Evolutionary conservation across 2,797 vertebrate genomes (phyloP), one percentile per base, ranked within the genome.

Genomic region (Neosilurus mollespiculum): DNA sequence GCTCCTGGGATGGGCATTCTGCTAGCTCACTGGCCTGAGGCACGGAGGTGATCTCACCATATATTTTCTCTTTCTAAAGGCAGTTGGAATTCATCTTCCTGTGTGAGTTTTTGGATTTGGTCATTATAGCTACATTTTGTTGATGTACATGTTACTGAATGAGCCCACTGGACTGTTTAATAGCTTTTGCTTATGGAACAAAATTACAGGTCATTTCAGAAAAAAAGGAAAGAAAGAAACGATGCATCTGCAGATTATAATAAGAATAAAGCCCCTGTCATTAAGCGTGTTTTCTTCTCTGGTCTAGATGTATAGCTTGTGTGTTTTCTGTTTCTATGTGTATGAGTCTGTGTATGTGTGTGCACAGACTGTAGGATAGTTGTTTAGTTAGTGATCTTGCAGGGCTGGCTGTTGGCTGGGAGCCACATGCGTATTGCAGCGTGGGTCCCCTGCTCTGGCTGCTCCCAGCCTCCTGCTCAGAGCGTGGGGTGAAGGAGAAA

Each of bases 401-500:
- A 89, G 86, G 94, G 96, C 95, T 95, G 93, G 95, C 95, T 95
- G 95, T 89, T 97, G 96, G 97, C 97, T 95, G 93, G 94, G 94
- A 94, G 96, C 84, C 96, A 95, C 95, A 93, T 95, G 95, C 95
- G 95, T 95, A 95, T 93, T 87, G 83, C 80, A 84, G 69, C 54
- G 76, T 73, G 81, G 84, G 84, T 85, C 84, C 81, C 81, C 81
- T 73, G 81, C 80, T 85, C 84, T 80, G 87, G 80, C 86, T 88
- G 88, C 84, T 87, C 87, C 83, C 73, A 84, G 87, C 88, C 88
- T 88, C 88, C 87, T 88, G 87, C 86, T 88, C 87, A 67, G 95
- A 95, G 96, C 95, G 94, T 96, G 96, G 95, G 97, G 97, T 99
- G 97, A 98, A 98, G 97, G 97, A 98, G 97, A 98, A 96, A 97